A percentile compares a stretch with the other conserved stretches of the same genome.
Conservation (phyloP, 2,797 vertebrate genomes). For the Pteropus rufus region DNA sequence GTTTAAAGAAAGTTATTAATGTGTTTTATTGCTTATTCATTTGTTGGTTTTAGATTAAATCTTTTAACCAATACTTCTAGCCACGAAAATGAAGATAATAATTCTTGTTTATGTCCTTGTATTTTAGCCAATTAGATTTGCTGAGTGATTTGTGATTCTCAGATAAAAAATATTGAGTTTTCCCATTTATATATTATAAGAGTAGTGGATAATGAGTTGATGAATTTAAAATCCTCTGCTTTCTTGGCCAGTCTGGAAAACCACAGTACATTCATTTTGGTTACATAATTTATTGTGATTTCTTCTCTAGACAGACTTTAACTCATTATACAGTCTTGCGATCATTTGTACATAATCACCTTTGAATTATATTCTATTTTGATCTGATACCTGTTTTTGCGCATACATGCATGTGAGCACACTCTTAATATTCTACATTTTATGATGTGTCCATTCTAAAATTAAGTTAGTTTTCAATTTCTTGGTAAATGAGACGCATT, state of each 20-base stretch:
- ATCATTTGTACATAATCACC: conserved; percentile 5
- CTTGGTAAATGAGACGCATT: conserved; percentile 5
- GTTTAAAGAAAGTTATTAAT: conserved; percentile 4
- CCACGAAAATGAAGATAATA: background rate
- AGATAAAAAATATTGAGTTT: conserved; percentile 52
- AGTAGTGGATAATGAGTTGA: background rate
- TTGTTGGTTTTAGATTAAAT: conserved; percentile 20
- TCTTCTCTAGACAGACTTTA: conserved; percentile 39
- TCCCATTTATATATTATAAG: conserved; percentile 43
- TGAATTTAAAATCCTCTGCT: background rate
- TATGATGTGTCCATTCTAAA: background rate
- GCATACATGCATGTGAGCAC: background rate
- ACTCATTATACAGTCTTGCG: background rate
- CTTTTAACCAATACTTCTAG: background rate
- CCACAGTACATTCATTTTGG: conserved; percentile 40
- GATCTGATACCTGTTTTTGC: background rate
- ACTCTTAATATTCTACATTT: conserved; percentile 29
- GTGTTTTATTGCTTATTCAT: conserved; percentile 2
- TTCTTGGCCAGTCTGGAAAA: conserved; percentile 37
- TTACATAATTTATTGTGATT: conserved; percentile 51
- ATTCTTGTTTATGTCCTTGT: conserved; percentile 22
- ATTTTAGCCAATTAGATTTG: conserved; percentile 38
- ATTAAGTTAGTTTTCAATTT: conserved; percentile 36
- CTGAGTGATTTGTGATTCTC: conserved; percentile 37
- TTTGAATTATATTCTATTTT: conserved; percentile 51